Base-by-base conservation (phyloP, 2,797 vertebrate species). In the Miichthys miiuy region DNA sequence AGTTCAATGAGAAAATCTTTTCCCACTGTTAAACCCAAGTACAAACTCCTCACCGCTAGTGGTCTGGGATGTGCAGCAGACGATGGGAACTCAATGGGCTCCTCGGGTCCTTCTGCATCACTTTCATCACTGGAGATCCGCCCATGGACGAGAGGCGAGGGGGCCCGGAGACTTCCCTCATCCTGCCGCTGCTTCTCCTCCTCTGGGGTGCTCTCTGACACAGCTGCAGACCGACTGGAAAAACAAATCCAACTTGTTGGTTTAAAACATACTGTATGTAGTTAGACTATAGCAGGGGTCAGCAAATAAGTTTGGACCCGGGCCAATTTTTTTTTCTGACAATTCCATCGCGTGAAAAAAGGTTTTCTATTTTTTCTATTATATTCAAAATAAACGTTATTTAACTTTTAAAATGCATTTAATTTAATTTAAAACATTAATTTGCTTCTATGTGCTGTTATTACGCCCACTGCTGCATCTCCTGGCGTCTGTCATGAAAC, bases 61-160 rank as follows among this genome's bases (percentile, higher is more conserved):
- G 97, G 97, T 92, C 94, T 95, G 0, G 97, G 97, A 25, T 96
- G 96, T 80, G 93, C 88, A 25, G 87, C 77, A 27, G 95, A 95
- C 30, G 95, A 96, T 17, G 95, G 89, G 81, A 95, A 96, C 71
- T 96, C 95, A 0, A 85, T 68, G 3, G 87, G 89, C 75, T 96
- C 93, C 23, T 96, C 94, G 0, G 85, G 81, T 57, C 87, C 94
- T 70, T 97, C 97, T 0, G 92, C 92, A 38, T 98, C 97, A 16
- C 97, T 98, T 79, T 97, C 97, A 50, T 98, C 97, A 1, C 96
- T 98, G 56, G 97, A 97, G 65, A 96, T 89, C 13, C 93, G 93
- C 65, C 93, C 94, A 16, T 95, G 88, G 73, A 87, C 86, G 21
- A 96, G 94, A 66, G 97, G 96, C 1, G 96, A 96, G 1, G 86